These are phyloP conservation scores for Cavia aperea DNA, from an alignment of 2,113 vertebrate genomes.

Conservation along the genomic window DNA sequence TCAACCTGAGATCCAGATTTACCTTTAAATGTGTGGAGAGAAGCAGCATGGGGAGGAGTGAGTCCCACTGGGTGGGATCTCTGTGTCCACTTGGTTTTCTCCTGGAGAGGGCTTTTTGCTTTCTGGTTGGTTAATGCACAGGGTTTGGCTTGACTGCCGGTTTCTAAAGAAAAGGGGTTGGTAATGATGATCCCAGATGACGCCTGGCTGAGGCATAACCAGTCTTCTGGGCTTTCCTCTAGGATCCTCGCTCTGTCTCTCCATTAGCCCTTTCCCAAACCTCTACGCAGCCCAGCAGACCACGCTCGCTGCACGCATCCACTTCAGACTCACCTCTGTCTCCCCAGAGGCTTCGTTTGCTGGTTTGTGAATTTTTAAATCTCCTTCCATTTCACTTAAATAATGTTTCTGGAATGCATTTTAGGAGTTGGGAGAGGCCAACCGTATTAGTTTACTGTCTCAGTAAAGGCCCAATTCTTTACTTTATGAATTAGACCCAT, in stretches of 20 bases:
- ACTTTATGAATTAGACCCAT: background rate
- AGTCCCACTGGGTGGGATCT: background rate
- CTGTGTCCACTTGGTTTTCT: background rate
- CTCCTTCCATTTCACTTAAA: background rate
- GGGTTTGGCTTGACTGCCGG: background rate
- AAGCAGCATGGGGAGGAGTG: background rate
- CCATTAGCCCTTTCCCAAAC: background rate
- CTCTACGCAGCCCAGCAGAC: rapidly evolving
- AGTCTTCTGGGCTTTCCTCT: background rate
- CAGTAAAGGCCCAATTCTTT: background rate
- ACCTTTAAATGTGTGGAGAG: background rate
- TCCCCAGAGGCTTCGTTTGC: background rate
- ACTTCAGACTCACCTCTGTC: background rate
- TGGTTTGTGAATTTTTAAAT: background rate
- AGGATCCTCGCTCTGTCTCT: no score
- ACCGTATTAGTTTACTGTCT: background rate
- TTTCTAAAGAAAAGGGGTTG: background rate
- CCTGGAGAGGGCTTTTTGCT: background rate
- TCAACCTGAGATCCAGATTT: background rate
- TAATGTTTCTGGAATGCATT: constrained; percentile 2
- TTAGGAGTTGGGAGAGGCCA: background rate
- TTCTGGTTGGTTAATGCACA: background rate
- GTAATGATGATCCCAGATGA: background rate
- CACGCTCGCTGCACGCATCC: background rate
- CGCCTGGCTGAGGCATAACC: background rate